These are phyloP conservation scores for Hirtodrosophila alboralis DNA, from an alignment of 2,888 invertebrate species.

Conservation along the genomic window DNA sequence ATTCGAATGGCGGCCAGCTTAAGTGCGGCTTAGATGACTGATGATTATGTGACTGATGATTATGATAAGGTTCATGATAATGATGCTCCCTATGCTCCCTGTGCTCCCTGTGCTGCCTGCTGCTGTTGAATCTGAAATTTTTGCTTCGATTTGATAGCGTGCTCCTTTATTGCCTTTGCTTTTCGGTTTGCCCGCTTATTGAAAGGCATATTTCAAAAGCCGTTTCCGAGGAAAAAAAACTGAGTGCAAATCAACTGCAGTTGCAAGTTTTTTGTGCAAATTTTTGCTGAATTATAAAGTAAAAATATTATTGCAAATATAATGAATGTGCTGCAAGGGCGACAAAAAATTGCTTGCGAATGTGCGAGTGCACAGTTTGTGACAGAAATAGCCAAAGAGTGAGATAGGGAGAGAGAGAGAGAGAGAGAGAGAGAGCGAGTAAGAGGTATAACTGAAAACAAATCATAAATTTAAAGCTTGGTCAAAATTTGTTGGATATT, in stretches of 20 bases:
- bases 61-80: slow-evolving; percentile 11
- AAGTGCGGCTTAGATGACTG: slow-evolving; percentile 65
- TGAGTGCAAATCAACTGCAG: slow-evolving; percentile 57
- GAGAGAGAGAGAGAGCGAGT: too few relatives aligned
- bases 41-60: slow-evolving; percentile 26
- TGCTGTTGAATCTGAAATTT: slow-evolving; percentile 56
- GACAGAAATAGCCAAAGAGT: too few relatives aligned
- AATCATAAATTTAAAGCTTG: too few relatives aligned
- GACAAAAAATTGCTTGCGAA: slow-evolving; percentile 1
- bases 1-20: slow-evolving; percentile 56
- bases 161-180: slow-evolving; percentile 32
- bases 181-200: slow-evolving; percentile 27
- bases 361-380: too few relatives aligned
- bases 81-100: too few relatives aligned
- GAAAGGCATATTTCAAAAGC: slow-evolving; percentile 67
- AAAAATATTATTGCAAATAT: slow-evolving; percentile 74
- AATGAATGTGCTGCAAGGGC: slow-evolving; percentile 48
- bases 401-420: too few relatives aligned
- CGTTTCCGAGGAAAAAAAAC: slow-evolving; percentile 49
- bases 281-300: slow-evolving; percentile 52
- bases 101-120: slow-evolving; percentile 5
- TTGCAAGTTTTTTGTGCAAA: slow-evolving; percentile 6
- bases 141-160: slow-evolving; percentile 56
- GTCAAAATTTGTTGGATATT: too few relatives aligned
- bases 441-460: too few relatives aligned